Base-by-base conservation (phyloP, 2,797 vertebrate genomes). In the Chaenodraco wilsoni region DNA sequence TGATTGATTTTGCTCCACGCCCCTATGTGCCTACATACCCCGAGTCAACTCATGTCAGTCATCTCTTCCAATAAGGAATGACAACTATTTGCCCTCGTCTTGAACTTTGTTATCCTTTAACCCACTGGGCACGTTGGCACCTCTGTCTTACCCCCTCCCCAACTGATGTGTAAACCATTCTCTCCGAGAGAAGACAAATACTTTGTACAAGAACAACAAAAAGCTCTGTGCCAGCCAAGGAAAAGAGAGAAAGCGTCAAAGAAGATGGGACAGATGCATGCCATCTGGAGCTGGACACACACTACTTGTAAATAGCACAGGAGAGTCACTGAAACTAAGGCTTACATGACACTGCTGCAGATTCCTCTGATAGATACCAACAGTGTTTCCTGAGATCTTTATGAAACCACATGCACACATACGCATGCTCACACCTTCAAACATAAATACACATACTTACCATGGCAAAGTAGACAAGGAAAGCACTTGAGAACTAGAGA, bases 61-160 rank as follows among this genome's bases (percentile, higher is more conserved):
- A 77, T 74, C 21, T 19, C 74, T 79, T 78, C 67, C 69, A 54
- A 64, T 43, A 72, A 67, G 23, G n/a, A 72, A 78, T 60, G 49
- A 72, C 40, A 33, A 46, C 62, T 65, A 45, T 69, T 81, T 75
- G 59, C 71, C 70, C 76, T 64, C 6, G 4, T 81, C 72, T 72
- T 63, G 19, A 82, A 65, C 69, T 71, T 54, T 13, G 61, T 78
- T 76, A 72, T 78, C 43, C 17, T 80, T 85, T 78, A 76, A 84
- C 79, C 87, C 87, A 90, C 57, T 90, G 89, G 90, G 84, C 74
- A 86, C 17, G 89, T 94, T 95, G 94, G 91, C 89, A 93, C 91
- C 88, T 94, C 94, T 95, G 94, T 95, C 89, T 95, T 94, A 92
- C 73, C 82, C 83, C 80, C 81, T 87, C 74, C 84, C 80, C 76